Base-by-base conservation (phyloP, 2,888 invertebrate species). In the Papilio gigon region DNA sequence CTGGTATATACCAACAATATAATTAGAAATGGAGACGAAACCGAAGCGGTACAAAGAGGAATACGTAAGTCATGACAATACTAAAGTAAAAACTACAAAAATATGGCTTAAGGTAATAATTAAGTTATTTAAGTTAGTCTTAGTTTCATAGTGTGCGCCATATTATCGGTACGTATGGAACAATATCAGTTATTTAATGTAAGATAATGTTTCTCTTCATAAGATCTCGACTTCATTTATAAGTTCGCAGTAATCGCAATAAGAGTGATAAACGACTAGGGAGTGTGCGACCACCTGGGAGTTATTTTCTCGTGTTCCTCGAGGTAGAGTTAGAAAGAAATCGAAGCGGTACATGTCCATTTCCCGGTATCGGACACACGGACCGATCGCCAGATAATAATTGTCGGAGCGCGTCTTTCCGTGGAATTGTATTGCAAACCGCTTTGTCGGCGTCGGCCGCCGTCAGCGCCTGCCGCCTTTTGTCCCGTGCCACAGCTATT, bases 391-490 rank as follows among this genome's bases (percentile, higher is more conserved):
- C 80, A 74, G 90, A 91, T 90, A 91, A 90, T 90, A 84, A 90
- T 90, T 88, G 90, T 87, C 90, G 85, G 87, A 88, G 80, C 90
- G 89, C 89, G 89, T 89, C 86, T 87, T 88, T 91, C 87, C 86
- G 78, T 80, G 89, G 91, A 92, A 91, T 90, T 85, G 84, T 85
- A 90, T 92, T 91, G 90, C 89, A 90, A 90, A 88, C 87, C 84
- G 89, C 44, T 44, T 11, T 44, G 44, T 47, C 47, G 47, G 47
- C 88, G 91, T 90, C 88, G 90, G 90, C 82, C 77, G 82, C 80
- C 87, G 86, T 89, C 88, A 87, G 87, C 90, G 86, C 80, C 83
- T 82, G 81, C 82, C 80, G 81, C 80, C 88, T 89, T 89, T 90
- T 90, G 90, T 91, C 78, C 90, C 88, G 87, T 87, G 88, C 87